A percentile compares a stretch with the other conserved stretches of the same genome.
These are phyloP conservation scores for Troilus luridus DNA, from an alignment of 2,888 invertebrate species.

Conservation along the genomic window DNA sequence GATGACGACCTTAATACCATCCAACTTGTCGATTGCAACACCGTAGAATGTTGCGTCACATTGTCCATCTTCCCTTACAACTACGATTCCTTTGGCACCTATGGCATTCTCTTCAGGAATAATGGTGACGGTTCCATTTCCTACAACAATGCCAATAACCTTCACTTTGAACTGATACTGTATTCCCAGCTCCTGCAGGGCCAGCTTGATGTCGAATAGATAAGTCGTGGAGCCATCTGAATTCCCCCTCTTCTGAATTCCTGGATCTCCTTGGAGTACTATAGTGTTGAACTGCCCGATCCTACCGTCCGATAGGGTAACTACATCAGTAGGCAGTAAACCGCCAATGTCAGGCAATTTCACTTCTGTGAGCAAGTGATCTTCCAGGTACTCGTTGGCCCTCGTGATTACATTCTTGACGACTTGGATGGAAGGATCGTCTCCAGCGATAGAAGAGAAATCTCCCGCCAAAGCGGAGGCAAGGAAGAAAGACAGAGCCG, in stretches of 20 bases:
- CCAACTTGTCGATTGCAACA: not conserved
- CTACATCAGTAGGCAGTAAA: not conserved
- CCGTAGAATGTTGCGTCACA: not conserved
- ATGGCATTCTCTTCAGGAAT: not conserved
- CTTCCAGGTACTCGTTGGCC: constrained; percentile 23
- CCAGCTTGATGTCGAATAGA: not conserved
- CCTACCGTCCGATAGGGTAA: not conserved
- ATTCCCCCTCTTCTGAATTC: not conserved
- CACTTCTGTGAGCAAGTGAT: not conserved
- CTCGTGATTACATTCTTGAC: not conserved
- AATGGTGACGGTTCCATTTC: not conserved
- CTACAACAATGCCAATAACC: not conserved
- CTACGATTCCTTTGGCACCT: not conserved
- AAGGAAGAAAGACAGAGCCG: not conserved
- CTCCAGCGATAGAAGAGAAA: not conserved
- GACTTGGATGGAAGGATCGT: not conserved
- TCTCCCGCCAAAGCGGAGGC: not conserved
- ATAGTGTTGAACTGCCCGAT: not conserved
- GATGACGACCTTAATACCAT: not conserved
- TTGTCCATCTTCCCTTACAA: not conserved
- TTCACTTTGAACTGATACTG: not conserved
- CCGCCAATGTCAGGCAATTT: not conserved
- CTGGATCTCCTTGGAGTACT: constrained; percentile 1
- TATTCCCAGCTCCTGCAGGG: not conserved
- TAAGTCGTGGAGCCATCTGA: constrained; percentile 2